Evolutionary conservation across 1,140 invertebrate genomes (phyloP).

Genomic region (Epicauta chinensis): DNA sequence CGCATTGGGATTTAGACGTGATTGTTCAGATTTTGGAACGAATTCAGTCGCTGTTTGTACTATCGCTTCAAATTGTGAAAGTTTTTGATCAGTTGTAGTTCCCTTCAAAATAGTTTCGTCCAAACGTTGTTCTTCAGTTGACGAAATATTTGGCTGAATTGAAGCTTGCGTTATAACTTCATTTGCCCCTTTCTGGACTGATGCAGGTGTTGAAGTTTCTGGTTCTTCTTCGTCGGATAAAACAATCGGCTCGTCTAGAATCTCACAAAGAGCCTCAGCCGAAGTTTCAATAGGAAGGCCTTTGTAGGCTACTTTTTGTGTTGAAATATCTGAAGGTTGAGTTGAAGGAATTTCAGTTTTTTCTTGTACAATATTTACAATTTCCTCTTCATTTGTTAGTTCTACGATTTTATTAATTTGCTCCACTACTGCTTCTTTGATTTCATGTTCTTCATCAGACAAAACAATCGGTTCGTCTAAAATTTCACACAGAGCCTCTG

Average conservation of each 20-base stretch:
- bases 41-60: slow-evolving; percentile 33
- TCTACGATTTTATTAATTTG: too few relatives aligned
- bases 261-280: too few relatives aligned
- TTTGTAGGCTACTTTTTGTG: background rate
- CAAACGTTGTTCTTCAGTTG: background rate
- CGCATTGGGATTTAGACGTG: slow-evolving; percentile 38
- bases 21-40: slow-evolving; percentile 28
- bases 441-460: too few relatives aligned
- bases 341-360: background rate
- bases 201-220: slow-evolving; percentile 3
- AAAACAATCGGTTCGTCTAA: too few relatives aligned
- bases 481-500: too few relatives aligned
- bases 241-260: too few relatives aligned
- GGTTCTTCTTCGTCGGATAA: too few relatives aligned
- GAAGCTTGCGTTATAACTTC: too few relatives aligned
- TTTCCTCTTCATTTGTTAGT: too few relatives aligned
- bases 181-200: too few relatives aligned
- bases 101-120: slow-evolving; percentile 7
- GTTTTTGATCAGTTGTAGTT: background rate
- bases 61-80: slow-evolving; percentile 35
- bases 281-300: too few relatives aligned
- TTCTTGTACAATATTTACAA: background rate
- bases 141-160: background rate
- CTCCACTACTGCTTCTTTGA: background rate
- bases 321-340: background rate